phyloP scores from a whole-genome alignment of 1,140 invertebrate genomes.

The Arion vulgaris region DNA sequence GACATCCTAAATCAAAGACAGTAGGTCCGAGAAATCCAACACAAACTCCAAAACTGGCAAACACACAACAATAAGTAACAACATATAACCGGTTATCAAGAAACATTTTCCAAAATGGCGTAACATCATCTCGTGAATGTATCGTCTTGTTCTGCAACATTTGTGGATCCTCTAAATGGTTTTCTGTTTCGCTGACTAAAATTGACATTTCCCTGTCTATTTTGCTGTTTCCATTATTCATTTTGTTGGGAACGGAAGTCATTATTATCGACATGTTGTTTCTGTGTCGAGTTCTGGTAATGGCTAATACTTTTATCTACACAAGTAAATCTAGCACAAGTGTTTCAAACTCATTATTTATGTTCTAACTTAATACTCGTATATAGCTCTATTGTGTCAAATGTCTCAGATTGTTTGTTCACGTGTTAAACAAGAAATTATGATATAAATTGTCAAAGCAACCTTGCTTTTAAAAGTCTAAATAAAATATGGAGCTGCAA shows the following conservation, averaged over 20 bases:
- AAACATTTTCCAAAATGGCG: constrained; percentile 70
- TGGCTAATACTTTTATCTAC: too few species aligned
- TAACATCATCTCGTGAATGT: constrained; percentile 42
- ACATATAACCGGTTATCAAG: constrained; percentile 71
- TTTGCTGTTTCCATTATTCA: background rate
- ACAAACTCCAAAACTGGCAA: constrained; percentile 75
- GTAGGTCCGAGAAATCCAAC: constrained; percentile 75
- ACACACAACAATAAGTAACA: constrained; percentile 72
- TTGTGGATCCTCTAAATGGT: background rate
- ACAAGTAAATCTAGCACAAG: too few species aligned
- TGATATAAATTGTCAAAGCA: too few species aligned
- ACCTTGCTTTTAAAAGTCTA: too few species aligned
- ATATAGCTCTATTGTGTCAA: too few species aligned
- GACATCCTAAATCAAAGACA: constrained; percentile 74
- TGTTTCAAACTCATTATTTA: too few species aligned
- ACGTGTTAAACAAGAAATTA: too few species aligned
- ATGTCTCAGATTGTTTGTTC: too few species aligned
- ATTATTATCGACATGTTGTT: background rate
- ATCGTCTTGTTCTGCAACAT: constrained; percentile 41
- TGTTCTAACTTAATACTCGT: too few species aligned
- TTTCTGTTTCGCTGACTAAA: background rate
- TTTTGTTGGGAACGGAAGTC: background rate
- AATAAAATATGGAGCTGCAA: too few species aligned
- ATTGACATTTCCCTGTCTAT: background rate
- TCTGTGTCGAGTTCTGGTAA: too few species aligned